phyloP scores from a whole-genome alignment of 30 jellyfish, hydroid and myxozoan species.

The Sanderia malayensis region DNA sequence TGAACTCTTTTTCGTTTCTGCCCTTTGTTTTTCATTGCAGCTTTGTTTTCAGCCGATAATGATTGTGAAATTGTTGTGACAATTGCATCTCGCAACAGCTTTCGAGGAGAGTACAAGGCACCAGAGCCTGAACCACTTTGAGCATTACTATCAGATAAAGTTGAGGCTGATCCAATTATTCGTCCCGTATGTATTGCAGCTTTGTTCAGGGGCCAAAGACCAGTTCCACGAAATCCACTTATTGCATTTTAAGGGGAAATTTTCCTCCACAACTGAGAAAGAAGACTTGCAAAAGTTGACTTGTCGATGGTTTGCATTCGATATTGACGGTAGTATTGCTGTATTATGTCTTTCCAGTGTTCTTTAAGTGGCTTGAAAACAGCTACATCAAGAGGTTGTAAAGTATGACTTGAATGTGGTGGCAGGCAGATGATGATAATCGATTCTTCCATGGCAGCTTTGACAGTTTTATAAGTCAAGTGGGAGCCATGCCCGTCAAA shows the following conservation, averaged over 20 bases:
- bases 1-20: constrained; percentile 1
- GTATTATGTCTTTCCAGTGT: constrained; percentile 35
- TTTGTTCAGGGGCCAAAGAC: constrained; percentile 19
- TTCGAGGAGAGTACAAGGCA: neutral
- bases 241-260: neutral
- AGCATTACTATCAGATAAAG: too few species aligned
- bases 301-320: constrained; percentile 16
- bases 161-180: too few species aligned
- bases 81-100: constrained; percentile 10
- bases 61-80: constrained; percentile 1
- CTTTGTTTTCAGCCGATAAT: neutral
- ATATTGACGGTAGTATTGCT: constrained; percentile 11
- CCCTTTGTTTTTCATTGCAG: neutral
- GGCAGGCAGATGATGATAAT: constrained; percentile 43
- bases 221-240: constrained; percentile 27
- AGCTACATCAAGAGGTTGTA: constrained; percentile 44
- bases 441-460: constrained; percentile 24
- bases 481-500: constrained; percentile 61
- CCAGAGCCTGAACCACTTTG: neutral
- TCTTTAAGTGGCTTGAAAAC: constrained; percentile 25
- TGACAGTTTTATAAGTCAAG: constrained; percentile 37
- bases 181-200: neutral
- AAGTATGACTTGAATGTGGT: constrained; percentile 43
- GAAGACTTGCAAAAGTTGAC: constrained; percentile 27
- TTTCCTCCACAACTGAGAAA: constrained; percentile 4